Base-by-base conservation (phyloP, 1,140 invertebrate genomes). In the Diabrotica undecimpunctata region DNA sequence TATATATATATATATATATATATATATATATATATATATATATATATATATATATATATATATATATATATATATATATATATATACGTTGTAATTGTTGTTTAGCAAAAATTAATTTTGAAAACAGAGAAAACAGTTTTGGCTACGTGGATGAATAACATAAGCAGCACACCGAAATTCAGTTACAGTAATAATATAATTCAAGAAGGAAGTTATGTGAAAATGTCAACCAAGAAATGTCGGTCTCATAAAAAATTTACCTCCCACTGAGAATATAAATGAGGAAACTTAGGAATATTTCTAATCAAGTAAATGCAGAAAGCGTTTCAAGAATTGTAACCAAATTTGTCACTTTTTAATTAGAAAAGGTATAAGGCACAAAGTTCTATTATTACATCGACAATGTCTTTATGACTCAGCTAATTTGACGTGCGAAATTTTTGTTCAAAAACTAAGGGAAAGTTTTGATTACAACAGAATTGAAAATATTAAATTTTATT, bases 241-340 rank as follows among this genome's bases (percentile, higher is more conserved):
- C 41, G 8, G 25, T 46, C n/a, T 46, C 41, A 46, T 46, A 46
- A 46, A 46, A 46, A 46, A 46, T 46, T 46, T n/a, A 46, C 41
- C 41, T n/a, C n/a, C 8, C n/a, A 46, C 41, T 46, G 41, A 46
- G 41, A 46, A 46, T 46, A 10, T 46, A 46, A n/a, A 46, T 46
- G 41, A 46, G 41, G 41, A 46, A 46, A 46, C 8, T 8, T 46
- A 46, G 41, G 41, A 46, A n/a, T 46, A 46, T 46, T 46, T 46
- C 41, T 46, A 46, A 46, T 46, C 41, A 46, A 46, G 41, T 46
- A 46, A 46, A 46, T 46, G 41, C 41, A 46, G n/a, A n/a, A 46
- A 46, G n/a, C 41, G 41, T 46, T 46, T 46, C n/a, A n/a, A 46
- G 41, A 46, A 46, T 46, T 46, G 41, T 46, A 46, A 46, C 41